Percentiles rank a stretch among this genome's conserved stretches.
Conservation (phyloP, 37 sponge, comb jelly and placozoan genomes). For the Amphimedon queenslandica region DNA sequence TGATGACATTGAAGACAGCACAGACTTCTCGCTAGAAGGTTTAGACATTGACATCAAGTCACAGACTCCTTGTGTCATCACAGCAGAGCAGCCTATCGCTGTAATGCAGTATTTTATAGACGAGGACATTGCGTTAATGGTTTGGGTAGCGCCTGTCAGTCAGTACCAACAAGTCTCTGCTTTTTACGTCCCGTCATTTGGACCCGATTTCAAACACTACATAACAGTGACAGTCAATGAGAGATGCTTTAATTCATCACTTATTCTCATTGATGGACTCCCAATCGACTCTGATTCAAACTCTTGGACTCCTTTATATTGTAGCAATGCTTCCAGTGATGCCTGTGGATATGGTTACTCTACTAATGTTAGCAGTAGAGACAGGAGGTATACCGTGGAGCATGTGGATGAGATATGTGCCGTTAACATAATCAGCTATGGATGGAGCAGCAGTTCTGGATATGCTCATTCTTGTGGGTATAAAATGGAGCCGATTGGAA, state of each 20-base stretch:
- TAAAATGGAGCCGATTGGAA: background rate
- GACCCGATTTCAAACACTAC: background rate
- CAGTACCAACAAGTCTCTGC: background rate
- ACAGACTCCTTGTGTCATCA: background rate
- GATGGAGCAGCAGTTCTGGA: background rate
- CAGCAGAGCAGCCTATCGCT: background rate
- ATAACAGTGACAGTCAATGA: background rate
- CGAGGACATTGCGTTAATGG: background rate
- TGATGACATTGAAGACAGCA: background rate
- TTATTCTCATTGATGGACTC: background rate
- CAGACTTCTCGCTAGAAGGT: background rate
- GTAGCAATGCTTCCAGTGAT: background rate
- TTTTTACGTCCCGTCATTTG: background rate
- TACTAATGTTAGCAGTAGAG: background rate
- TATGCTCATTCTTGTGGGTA: background rate
- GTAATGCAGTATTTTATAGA: background rate
- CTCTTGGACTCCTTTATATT: background rate
- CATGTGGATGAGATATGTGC: no score
- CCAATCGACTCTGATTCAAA: background rate
- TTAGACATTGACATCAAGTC: background rate
- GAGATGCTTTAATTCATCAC: background rate
- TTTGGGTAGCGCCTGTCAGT: background rate
- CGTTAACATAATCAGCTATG: no score
- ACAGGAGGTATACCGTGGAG: no score
- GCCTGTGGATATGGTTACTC: background rate